Percentiles rank a stretch among this genome's conserved stretches.
These are phyloP conservation scores for Pheosia tremula DNA, from an alignment of 2,888 invertebrate genomes.

Conservation along the genomic window DNA sequence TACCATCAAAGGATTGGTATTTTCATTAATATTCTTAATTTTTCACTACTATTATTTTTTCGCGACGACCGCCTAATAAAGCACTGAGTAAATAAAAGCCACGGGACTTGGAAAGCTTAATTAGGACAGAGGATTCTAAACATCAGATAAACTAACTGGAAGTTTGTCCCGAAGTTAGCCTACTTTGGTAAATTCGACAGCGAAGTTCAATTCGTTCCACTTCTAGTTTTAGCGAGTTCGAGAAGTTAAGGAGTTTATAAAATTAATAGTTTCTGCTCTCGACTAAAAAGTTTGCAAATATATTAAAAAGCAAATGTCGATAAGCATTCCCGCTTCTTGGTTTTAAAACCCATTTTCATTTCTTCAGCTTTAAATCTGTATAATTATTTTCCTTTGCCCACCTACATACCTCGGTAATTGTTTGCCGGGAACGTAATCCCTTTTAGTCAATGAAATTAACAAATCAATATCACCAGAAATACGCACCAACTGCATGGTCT, in stretches of 20 bases:
- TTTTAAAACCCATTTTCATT: not conserved
- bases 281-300: slow-evolving; percentile 17
- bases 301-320: slow-evolving; percentile 15
- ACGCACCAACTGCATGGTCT: too few species aligned
- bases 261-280: slow-evolving; percentile 36
- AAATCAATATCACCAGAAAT: too few species aligned
- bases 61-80: not conserved
- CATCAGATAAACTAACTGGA: slow-evolving; percentile 37
- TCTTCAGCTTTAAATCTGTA: too few species aligned
- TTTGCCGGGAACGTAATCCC: too few species aligned
- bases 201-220: slow-evolving; percentile 39
- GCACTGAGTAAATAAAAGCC: slow-evolving; percentile 25
- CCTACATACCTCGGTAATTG: too few species aligned
- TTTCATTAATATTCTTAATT: too few species aligned
- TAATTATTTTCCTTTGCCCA: too few species aligned
- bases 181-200: slow-evolving; percentile 36
- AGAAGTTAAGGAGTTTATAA: slow-evolving; percentile 31
- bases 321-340: not conserved
- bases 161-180: slow-evolving; percentile 34
- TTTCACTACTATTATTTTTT: too few species aligned
- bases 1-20: too few species aligned
- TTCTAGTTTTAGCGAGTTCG: slow-evolving; percentile 30
- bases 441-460: too few species aligned
- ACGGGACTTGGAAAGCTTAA: slow-evolving; percentile 31
- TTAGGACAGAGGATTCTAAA: slow-evolving; percentile 32